phyloP scores from a whole-genome alignment of 2,888 invertebrate species.

The Allophyes oxyacanthae region DNA sequence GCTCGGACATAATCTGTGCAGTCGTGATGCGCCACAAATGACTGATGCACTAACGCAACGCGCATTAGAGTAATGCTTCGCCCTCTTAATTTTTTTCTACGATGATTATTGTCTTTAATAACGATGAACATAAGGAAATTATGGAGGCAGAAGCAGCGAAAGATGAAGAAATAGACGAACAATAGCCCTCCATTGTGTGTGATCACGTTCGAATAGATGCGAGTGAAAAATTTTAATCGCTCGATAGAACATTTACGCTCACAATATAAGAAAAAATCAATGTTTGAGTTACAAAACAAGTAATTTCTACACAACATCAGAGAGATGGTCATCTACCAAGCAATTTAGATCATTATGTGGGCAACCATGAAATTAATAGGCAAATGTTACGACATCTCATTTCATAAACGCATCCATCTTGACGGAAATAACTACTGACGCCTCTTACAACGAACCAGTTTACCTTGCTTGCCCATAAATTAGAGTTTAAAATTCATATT shows the following conservation, averaged over 20 bases:
- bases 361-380: slow-evolving; percentile 79
- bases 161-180: slow-evolving; percentile 61
- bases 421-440: slow-evolving; percentile 75
- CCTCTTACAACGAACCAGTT: slow-evolving; percentile 55
- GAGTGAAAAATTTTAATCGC: slow-evolving; percentile 43
- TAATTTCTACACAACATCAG: slow-evolving; percentile 45
- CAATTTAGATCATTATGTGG: slow-evolving; percentile 68
- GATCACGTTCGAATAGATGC: slow-evolving; percentile 39
- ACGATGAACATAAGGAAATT: slow-evolving; percentile 73
- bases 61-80: slow-evolving; percentile 79
- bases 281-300: slow-evolving; percentile 51
- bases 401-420: slow-evolving; percentile 73
- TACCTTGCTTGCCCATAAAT: slow-evolving; percentile 55
- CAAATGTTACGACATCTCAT: slow-evolving; percentile 74
- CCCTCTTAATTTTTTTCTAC: slow-evolving; percentile 69
- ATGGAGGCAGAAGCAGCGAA: slow-evolving; percentile 54
- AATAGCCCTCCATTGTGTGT: slow-evolving; percentile 48
- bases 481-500: slow-evolving; percentile 49
- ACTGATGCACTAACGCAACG: slow-evolving; percentile 73
- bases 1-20: slow-evolving; percentile 64
- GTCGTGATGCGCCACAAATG: slow-evolving; percentile 81
- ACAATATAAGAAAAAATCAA: slow-evolving; percentile 21
- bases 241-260: slow-evolving; percentile 25
- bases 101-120: slow-evolving; percentile 78
- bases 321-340: slow-evolving; percentile 44